A percentile compares a stretch with the other conserved stretches of the same genome.
Conservation (phyloP, 2,113 vertebrate species). For the Bucco capensis region DNA sequence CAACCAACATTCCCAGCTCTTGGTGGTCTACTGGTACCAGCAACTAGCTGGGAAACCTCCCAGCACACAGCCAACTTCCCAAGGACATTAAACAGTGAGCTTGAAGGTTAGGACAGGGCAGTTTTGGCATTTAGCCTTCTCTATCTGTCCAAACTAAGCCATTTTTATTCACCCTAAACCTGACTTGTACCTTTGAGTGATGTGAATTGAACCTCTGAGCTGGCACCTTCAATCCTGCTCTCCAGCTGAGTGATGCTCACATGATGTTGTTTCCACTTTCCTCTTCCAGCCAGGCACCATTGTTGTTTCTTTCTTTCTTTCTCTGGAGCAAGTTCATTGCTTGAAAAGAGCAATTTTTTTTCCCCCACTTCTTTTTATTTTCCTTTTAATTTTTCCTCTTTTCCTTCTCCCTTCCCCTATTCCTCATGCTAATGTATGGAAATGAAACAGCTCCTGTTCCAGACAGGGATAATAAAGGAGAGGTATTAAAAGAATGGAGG, state of each 20-base stretch:
- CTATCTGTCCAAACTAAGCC: neutral
- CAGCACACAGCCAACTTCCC: neutral
- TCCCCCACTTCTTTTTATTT: too few relatives aligned
- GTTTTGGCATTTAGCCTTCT: neutral
- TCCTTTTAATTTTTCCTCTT: neutral
- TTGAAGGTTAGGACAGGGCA: neutral
- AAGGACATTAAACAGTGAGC: accelerated
- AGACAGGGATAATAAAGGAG: conserved; percentile 35
- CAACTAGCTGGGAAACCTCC: neutral
- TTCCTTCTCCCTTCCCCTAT: neutral
- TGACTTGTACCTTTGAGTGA: too few relatives aligned
- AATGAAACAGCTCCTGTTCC: neutral
- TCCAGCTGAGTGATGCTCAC: neutral
- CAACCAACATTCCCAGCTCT: neutral
- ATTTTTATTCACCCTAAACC: neutral
- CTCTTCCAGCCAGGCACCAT: neutral
- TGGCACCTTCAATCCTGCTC: accelerated
- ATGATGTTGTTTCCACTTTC: neutral
- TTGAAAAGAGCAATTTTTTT: neutral
- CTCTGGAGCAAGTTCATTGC: neutral
- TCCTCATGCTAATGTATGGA: conserved; percentile 43
- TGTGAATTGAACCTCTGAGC: neutral
- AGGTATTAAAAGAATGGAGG: neutral
- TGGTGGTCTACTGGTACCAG: neutral
- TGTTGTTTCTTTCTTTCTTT: neutral